Percentiles rank a stretch among this genome's conserved stretches.
Conservation (phyloP, 2,113 vertebrate species). For the Lasiurus cinereus region DNA sequence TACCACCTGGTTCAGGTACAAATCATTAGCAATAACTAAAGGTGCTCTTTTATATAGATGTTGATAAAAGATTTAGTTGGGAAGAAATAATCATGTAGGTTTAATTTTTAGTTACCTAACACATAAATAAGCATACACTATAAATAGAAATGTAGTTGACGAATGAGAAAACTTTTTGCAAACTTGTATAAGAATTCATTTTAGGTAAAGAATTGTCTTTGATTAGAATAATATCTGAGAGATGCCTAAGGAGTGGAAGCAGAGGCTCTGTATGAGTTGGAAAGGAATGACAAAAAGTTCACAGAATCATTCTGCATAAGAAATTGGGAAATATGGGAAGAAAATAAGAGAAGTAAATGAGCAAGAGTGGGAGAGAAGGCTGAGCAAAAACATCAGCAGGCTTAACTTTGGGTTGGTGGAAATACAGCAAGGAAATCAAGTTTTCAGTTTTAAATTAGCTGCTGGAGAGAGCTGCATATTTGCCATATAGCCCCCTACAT, state of each 20-base stretch:
- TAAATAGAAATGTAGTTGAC: not conserved
- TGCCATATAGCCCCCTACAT: not conserved
- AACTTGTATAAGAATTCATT: not conserved
- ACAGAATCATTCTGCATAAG: not conserved
- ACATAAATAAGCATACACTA: not conserved
- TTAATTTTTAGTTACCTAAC: not conserved
- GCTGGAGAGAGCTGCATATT: not conserved
- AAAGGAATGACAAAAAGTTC: constrained; percentile 49
- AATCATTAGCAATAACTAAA: constrained; percentile 27
- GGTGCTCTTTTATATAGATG: not conserved
- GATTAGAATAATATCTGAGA: constrained; percentile 37
- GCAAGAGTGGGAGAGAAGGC: not conserved
- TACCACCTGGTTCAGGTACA: not conserved
- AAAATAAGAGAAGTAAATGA: not conserved
- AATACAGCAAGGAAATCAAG: constrained; percentile 7
- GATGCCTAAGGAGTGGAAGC: not conserved
- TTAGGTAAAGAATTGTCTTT: not conserved
- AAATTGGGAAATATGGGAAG: not conserved
- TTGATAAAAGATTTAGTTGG: not conserved
- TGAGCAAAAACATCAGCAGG: not conserved
- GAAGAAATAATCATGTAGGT: constrained; percentile 37
- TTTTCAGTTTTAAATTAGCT: constrained; percentile 32
- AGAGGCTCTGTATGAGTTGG: not conserved
- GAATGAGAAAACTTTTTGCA: constrained; percentile 11
- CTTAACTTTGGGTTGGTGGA: not conserved